A percentile compares a stretch with the other conserved stretches of the same genome.
Evolutionary conservation across 2,113 vertebrate species (phyloP).

Genomic region (Gnathonemus longibarbis): DNA sequence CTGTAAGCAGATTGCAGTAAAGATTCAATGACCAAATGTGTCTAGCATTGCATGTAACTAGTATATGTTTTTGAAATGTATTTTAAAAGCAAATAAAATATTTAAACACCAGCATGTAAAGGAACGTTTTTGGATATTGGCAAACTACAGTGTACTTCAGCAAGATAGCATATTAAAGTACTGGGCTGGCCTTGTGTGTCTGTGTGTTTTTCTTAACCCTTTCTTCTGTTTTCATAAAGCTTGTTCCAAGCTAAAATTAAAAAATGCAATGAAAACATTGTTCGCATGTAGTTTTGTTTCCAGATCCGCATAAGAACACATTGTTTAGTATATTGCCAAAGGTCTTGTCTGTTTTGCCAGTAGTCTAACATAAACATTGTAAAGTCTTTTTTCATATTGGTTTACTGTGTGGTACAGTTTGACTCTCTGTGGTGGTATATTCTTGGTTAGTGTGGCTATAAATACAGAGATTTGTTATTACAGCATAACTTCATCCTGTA

Average conservation of each 20-base stretch:
- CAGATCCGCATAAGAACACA: not conserved
- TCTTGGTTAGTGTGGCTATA: not conserved
- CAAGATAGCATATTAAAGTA: not conserved
- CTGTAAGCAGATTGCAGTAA: not conserved
- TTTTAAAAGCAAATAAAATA: not conserved
- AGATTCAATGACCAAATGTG: not conserved
- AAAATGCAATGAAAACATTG: not conserved
- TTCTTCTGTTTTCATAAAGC: not conserved
- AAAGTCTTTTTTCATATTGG: not conserved
- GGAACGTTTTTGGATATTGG: not conserved
- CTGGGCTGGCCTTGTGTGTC: not conserved
- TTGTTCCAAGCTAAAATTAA: not conserved
- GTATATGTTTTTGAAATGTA: not conserved
- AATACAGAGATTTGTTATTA: slow-evolving; percentile 1
- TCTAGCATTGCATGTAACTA: not conserved
- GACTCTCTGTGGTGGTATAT: not conserved
- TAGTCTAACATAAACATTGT: not conserved
- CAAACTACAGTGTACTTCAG: not conserved
- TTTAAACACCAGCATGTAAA: not conserved
- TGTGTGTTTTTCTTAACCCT: not conserved
- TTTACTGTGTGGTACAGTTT: not conserved
- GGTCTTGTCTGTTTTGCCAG: not conserved
- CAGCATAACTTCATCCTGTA: not conserved
- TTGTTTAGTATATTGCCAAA: not conserved
- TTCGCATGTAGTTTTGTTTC: not conserved